Evolutionary conservation across 2,113 vertebrate genomes (phyloP).

Genomic region (Leptodactylus fuscus): DNA sequence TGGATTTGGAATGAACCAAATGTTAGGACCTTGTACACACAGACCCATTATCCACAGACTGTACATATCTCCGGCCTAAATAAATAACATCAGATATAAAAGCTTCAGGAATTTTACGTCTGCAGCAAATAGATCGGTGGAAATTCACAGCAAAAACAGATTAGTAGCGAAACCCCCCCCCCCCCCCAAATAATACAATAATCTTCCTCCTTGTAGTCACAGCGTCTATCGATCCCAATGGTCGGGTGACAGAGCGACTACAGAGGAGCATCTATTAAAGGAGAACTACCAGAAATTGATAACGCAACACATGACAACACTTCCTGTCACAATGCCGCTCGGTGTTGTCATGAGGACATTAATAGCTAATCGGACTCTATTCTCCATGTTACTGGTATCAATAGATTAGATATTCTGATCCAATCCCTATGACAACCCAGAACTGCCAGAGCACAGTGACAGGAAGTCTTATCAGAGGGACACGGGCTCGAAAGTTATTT

Average conservation of each 20-base stretch:
- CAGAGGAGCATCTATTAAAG: background rate
- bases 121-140: too few species aligned
- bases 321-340: background rate
- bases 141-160: slow-evolving; percentile 23
- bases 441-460: background rate
- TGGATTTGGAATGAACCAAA: too few species aligned
- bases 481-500: too few species aligned
- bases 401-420: too few species aligned
- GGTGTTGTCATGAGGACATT: background rate
- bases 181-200: too few species aligned
- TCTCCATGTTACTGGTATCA: background rate
- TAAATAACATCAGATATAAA: slow-evolving; percentile 45
- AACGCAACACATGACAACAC: background rate
- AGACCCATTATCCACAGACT: background rate
- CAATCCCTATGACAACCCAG: too few species aligned
- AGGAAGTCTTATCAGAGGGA: background rate
- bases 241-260: background rate
- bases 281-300: slow-evolving; percentile 11
- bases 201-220: slow-evolving; percentile 16
- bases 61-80: slow-evolving; percentile 43
- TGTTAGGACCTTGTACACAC: too few species aligned
- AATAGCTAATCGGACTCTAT: background rate
- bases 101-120: too few species aligned
- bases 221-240: slow-evolving; percentile 4
- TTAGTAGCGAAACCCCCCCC: background rate